Percentiles rank a stretch among this genome's conserved stretches.
These are phyloP conservation scores for Callyntrura sp. DNA, from an alignment of 2,888 invertebrate genomes.

Conservation along the genomic window DNA sequence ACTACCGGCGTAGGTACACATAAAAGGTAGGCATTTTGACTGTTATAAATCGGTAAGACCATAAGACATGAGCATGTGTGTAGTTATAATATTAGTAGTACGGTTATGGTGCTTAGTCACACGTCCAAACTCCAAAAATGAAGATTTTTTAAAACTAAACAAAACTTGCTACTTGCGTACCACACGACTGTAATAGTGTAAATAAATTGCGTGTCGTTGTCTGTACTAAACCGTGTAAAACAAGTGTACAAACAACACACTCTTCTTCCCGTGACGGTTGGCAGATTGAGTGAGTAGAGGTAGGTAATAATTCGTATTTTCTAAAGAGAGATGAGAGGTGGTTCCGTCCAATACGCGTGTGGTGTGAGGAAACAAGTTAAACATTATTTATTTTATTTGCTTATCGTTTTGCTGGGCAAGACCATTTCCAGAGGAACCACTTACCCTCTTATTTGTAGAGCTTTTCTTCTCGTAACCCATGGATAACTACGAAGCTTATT, in stretches of 20 bases:
- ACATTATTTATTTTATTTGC: constrained; percentile 42
- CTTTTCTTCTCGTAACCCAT: too few relatives aligned
- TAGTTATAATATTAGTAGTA: neutral
- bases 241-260: constrained; percentile 25
- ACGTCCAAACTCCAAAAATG: neutral
- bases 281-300: neutral
- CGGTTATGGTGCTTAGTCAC: constrained; percentile 49
- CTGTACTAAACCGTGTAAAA: constrained; percentile 35
- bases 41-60: constrained; percentile 21
- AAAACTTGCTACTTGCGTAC: neutral
- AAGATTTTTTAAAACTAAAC: too few relatives aligned
- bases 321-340: neutral
- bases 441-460: neutral
- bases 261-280: neutral
- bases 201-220: constrained; percentile 32
- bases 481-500: neutral
- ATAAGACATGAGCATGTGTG: constrained; percentile 13
- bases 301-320: neutral
- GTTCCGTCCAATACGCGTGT: neutral
- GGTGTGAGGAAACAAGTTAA: constrained; percentile 32
- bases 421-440: neutral
- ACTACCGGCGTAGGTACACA: neutral
- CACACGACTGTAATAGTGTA: neutral
- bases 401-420: constrained; percentile 48
- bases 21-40: neutral